Evolutionary conservation across 2,888 invertebrate genomes (phyloP).

Genomic region (Alviniconcha strummeri): DNA sequence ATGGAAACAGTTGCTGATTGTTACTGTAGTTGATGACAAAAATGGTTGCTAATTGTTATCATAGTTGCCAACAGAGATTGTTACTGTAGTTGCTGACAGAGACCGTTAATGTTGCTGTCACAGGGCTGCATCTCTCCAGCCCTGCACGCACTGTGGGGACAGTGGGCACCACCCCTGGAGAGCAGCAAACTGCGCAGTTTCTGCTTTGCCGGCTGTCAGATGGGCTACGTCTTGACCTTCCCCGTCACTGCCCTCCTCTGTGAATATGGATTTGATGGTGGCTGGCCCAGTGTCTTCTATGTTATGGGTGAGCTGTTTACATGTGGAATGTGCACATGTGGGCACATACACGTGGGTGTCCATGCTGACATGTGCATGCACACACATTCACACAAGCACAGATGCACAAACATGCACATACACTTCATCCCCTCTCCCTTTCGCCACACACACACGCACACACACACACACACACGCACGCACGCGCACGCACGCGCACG

Average conservation of each 20-base stretch:
- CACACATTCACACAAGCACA: too few species aligned
- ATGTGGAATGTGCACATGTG: neutral
- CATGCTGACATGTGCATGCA: too few species aligned
- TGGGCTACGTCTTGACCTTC: constrained; percentile 83
- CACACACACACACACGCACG: neutral
- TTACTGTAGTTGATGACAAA: too few species aligned
- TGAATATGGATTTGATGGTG: constrained; percentile 75
- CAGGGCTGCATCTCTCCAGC: constrained; percentile 70
- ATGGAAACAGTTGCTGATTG: too few species aligned
- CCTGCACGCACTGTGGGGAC: constrained; percentile 64
- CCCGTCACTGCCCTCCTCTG: constrained; percentile 78
- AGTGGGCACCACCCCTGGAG: constrained; percentile 68
- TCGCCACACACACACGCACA: neutral
- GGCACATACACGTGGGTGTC: neutral
- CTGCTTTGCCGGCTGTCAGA: constrained; percentile 76
- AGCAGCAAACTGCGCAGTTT: constrained; percentile 49
- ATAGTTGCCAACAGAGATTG: too few species aligned
- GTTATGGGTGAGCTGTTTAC: constrained; percentile 72
- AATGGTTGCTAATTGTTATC: too few species aligned
- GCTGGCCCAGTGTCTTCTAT: constrained; percentile 80
- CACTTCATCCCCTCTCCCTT: too few species aligned
- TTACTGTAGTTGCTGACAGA: too few species aligned
- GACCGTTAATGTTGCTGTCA: too few species aligned
- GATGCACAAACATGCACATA: too few species aligned
- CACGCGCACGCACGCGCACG: neutral